These are phyloP conservation scores for Corvus cornix DNA, from an alignment of 2,113 vertebrate genomes.

Conservation along the genomic window DNA sequence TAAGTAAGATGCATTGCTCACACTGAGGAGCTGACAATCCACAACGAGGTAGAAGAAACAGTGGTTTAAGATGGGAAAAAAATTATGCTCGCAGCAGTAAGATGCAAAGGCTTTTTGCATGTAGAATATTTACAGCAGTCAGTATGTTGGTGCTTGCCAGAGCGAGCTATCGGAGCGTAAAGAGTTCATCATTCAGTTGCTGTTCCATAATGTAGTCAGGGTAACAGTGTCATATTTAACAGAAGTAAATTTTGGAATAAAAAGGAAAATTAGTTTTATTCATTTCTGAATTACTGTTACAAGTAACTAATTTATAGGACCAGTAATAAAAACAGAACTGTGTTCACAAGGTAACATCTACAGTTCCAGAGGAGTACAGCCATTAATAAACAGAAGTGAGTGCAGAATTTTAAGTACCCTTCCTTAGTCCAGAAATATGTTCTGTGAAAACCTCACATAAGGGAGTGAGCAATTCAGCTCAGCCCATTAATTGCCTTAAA, in stretches of 20 bases:
- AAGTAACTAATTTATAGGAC: constrained; percentile 20
- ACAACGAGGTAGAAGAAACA: not conserved
- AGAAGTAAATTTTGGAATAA: constrained; percentile 34
- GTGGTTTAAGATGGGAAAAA: not conserved
- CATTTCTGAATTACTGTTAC: constrained; percentile 3
- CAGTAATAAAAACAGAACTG: constrained; percentile 36
- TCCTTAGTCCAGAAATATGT: constrained; percentile 35
- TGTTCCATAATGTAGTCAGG: not conserved
- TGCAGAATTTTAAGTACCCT: constrained; percentile 51
- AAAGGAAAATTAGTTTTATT: constrained; percentile 45
- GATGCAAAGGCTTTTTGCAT: not conserved
- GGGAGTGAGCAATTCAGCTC: constrained; percentile 36
- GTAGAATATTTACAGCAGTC: not conserved
- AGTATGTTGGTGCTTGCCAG: not conserved
- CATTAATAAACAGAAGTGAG: constrained; percentile 45
- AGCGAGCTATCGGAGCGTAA: not conserved
- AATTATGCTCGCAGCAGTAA: not conserved
- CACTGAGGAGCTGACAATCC: not conserved
- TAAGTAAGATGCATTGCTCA: not conserved
- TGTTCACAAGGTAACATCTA: constrained; percentile 16
- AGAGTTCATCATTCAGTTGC: not conserved
- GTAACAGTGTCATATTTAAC: not conserved
- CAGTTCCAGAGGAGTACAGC: not conserved
- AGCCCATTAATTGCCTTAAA: constrained; percentile 63
- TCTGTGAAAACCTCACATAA: constrained; percentile 27